Base-by-base conservation (phyloP, 2,797 vertebrate genomes). In the Lagodon rhomboides region DNA sequence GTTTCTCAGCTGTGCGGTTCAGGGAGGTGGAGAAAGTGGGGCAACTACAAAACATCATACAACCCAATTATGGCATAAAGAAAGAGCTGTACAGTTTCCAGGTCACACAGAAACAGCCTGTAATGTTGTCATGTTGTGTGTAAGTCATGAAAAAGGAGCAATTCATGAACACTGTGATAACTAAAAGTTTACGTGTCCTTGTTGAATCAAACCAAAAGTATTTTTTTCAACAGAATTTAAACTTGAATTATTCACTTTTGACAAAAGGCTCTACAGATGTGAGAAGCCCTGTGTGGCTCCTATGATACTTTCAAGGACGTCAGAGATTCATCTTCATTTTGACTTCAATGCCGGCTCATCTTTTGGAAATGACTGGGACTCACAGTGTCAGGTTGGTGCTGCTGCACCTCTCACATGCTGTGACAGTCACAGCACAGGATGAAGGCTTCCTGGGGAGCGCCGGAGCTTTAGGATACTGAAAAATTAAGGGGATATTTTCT, bases 401-500 rank as follows among this genome's bases (percentile, higher is more conserved):
- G 30, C n/a, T 50, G 34, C 22, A 27, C 12, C 55, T 47, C 30
- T 66, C 20, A 5, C 53, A 65, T n/a, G 50, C 12, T 54, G 44
- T 75, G 59, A 50, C 61, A 79, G 51, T 27, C 67, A 58, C 55
- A 47, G 38, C 15, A 49, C 47, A 46, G 47, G 34, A 65, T 27
- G 20, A 46, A 59, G 50, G 9, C 59, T 56, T 64, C 44, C 65
- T 68, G 56, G 25, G 58, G 11, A 61, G 30, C 51, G 44, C 54
- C 60, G 25, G 47, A 74, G 65, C 25, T 68, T 50, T 12, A 51
- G n/a, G 44, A 62, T 23, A 43, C 10, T 44, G 0, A 53, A 64
- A 56, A 68, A 60, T 73, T 7, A 10, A 27, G 9, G 2, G 54
- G 16, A 68, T 46, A 68, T 85, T 68, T 77, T 82, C 38, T 87